Conservation (phyloP, 2,888 invertebrate species). For the Caenorhabditis japonica region DNA sequence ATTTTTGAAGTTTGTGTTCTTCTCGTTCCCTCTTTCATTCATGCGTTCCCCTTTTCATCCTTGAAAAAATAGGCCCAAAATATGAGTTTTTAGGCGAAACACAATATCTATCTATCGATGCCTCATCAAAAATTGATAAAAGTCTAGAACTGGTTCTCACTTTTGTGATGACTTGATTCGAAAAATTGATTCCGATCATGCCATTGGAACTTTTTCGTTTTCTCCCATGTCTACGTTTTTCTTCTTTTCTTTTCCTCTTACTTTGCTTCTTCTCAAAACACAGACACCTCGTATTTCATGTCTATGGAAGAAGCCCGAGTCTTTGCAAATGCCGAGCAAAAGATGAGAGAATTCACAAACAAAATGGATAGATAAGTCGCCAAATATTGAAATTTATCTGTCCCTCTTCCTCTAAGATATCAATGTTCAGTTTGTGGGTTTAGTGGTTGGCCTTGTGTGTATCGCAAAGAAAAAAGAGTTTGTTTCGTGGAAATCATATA, state of each 20-base stretch:
- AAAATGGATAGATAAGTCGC: constrained; percentile 15
- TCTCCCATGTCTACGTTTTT: background rate
- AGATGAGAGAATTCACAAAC: constrained; percentile 49
- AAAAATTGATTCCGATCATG: constrained; percentile 37
- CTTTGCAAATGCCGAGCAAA: constrained; percentile 39
- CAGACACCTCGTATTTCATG: constrained; percentile 15
- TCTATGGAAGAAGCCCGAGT: constrained; percentile 11
- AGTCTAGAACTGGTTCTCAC: constrained; percentile 30
- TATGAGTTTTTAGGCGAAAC: constrained; percentile 12
- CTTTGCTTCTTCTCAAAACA: constrained; percentile 28
- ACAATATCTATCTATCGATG: constrained; percentile 24
- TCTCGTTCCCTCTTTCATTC: background rate
- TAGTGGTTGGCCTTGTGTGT: background rate
- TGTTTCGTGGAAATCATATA: background rate
- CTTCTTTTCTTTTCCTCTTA: constrained; percentile 1
- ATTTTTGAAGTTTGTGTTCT: background rate
- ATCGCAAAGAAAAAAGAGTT: background rate
- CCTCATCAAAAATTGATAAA: constrained; percentile 31
- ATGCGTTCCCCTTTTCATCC: no score
- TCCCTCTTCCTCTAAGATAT: no score
- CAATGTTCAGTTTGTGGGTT: constrained; percentile 30
- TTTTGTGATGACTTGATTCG: constrained; percentile 24
- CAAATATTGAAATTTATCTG: constrained; percentile 40
- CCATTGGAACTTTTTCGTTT: constrained; percentile 23
- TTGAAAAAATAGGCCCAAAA: constrained; percentile 23